A percentile compares a stretch with the other conserved stretches of the same genome.
phyloP scores from a whole-genome alignment of 1,140 invertebrate genomes.

The Streblospio benedicti region DNA sequence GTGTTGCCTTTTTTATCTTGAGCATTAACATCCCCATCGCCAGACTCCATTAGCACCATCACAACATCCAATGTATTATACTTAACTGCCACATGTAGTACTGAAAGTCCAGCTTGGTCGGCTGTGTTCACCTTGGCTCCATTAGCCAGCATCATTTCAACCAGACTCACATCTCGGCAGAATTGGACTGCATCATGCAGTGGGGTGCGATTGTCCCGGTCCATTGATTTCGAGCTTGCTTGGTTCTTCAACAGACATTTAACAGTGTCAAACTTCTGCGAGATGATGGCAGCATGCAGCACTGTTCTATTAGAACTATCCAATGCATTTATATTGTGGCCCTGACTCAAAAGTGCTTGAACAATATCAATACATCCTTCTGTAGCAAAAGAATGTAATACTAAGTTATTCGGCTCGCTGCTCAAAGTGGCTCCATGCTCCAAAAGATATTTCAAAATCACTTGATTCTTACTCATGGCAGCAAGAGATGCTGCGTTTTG shows the following conservation, averaged over 20 bases:
- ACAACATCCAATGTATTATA: not conserved
- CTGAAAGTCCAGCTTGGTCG: not conserved
- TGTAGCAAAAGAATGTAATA: not conserved
- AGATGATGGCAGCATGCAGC: not conserved
- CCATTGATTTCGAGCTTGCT: not conserved
- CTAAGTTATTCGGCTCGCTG: not conserved
- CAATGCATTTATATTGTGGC: not conserved
- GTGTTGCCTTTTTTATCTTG: not conserved
- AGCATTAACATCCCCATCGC: not conserved
- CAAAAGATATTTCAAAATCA: no score
- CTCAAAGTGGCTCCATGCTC: not conserved
- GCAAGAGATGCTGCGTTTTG: constrained; percentile 1
- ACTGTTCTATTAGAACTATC: not conserved
- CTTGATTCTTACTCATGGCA: not conserved
- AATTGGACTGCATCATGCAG: not conserved
- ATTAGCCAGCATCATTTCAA: not conserved
- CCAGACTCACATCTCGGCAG: not conserved
- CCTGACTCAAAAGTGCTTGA: not conserved
- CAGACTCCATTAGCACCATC: not conserved
- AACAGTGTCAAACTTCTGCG: not conserved
- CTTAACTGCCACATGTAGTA: not conserved
- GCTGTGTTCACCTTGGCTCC: not conserved
- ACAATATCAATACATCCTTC: not conserved
- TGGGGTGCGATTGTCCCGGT: not conserved
- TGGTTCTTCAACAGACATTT: not conserved